These are phyloP conservation scores for Thunnus albacares DNA, from an alignment of 2,797 vertebrate genomes.

Conservation along the genomic window DNA sequence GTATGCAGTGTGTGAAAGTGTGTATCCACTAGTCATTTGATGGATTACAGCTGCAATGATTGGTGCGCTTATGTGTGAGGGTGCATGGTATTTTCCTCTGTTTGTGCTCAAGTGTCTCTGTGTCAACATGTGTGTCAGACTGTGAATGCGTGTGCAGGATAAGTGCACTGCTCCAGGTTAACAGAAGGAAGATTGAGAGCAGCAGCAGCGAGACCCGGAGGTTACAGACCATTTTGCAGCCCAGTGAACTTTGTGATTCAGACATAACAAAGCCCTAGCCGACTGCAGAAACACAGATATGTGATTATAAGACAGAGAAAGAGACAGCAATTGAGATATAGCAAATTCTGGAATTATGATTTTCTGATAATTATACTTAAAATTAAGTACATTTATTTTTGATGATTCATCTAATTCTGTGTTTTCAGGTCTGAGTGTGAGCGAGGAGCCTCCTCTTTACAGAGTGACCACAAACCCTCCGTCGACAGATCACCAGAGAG, in stretches of 20 bases:
- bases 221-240: slow-evolving; percentile 66
- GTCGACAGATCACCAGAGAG: slow-evolving; percentile 74
- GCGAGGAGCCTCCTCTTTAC: slow-evolving; percentile 89
- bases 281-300: slow-evolving; percentile 8
- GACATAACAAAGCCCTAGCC: not conserved
- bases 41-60: slow-evolving; percentile 50
- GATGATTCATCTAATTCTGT: slow-evolving; percentile 15
- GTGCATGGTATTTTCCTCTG: slow-evolving; percentile 29
- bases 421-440: slow-evolving; percentile 89
- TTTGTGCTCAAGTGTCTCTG: slow-evolving; percentile 14
- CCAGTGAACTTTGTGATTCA: slow-evolving; percentile 51
- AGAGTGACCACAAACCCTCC: slow-evolving; percentile 82
- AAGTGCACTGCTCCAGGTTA: slow-evolving; percentile 38
- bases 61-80: not conserved
- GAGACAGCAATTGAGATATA: not conserved
- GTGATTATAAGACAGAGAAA: not conserved
- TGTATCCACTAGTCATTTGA: slow-evolving; percentile 50
- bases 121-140: slow-evolving; percentile 27
- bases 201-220: slow-evolving; percentile 44
- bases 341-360: not conserved
- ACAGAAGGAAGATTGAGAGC: slow-evolving; percentile 59
- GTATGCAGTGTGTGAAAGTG: slow-evolving; percentile 29
- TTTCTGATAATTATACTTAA: no score
- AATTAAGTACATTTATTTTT: no score
- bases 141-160: slow-evolving; percentile 16